Base-by-base conservation (phyloP, 2,888 invertebrate genomes). In the Acleris laterana region DNA sequence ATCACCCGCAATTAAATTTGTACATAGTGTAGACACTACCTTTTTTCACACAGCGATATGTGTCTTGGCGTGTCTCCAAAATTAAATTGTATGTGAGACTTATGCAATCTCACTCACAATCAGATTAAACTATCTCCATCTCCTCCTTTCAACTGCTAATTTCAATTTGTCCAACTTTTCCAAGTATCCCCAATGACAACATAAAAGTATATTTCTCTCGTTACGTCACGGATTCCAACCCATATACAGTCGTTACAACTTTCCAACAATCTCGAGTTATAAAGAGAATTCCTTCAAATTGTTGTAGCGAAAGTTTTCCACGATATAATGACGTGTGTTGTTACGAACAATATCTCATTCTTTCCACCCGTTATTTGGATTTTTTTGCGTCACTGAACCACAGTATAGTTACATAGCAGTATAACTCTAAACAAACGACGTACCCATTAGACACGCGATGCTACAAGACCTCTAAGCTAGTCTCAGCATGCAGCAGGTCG, bases 311-410 rank as follows among this genome's bases (percentile, higher is more conserved):
- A 53, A 64, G 59, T 64, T 60, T 42, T 55, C 53, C 25, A 42
- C 25, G 53, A 60, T 64, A 64, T 64, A 64, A 64, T 64, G 64
- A 60, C 59, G 64, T 60, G 52, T 52, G 64, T 60, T 64, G 64
- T 64, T 64, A 64, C 19, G 28, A 60, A 49, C 25, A 44, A 55
- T 42, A 52, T 55, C 59, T 42, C 53, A 46, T 32, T 52, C 46
- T 46, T 44, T 50, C 55, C 32, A 32, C 32, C 19, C 55, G 16
- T 20, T 42, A 55, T 55, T 17, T 42, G 55, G 16, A 13, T 22
- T 0, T 32, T 32, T 32, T 32, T 9, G 32, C 32, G 32, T 32
- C 9, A 9, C 32, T 32, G 9, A 9, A 9, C 32, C 32, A 32
- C 32, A 32, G 9, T 32, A 4, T 9, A 32, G 9, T 9, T 32